These are phyloP conservation scores for Oryzias dopingdopingensis DNA, from an alignment of 2,797 vertebrate species.

Conservation along the genomic window DNA sequence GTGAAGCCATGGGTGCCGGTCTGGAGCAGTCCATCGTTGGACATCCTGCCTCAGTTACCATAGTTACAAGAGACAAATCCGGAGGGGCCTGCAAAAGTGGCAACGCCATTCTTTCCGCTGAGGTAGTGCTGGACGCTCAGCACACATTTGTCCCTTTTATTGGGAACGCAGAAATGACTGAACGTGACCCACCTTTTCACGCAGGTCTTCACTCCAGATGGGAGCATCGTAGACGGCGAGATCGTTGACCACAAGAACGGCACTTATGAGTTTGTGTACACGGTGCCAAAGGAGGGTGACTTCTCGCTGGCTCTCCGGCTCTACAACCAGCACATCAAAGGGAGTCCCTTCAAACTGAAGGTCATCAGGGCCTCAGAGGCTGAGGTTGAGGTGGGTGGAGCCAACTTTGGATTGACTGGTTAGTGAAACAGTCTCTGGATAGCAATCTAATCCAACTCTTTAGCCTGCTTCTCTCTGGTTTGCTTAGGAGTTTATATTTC, in stretches of 20 bases:
- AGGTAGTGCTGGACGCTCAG: conserved; percentile 49
- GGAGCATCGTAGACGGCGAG: conserved; percentile 92
- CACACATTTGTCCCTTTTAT: background rate
- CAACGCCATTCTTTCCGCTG: conserved; percentile 91
- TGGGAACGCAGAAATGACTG: background rate
- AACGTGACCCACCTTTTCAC: fast-evolving
- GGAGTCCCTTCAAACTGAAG: conserved; percentile 93
- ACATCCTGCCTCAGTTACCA: conserved; percentile 89
- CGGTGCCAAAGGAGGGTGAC: conserved; percentile 91
- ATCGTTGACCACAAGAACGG: conserved; percentile 97
- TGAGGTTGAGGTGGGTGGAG: conserved; percentile 46
- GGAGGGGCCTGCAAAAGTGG: conserved; percentile 94
- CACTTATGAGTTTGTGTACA: conserved; percentile 95
- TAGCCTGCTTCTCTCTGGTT: no score
- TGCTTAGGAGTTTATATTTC: no score
- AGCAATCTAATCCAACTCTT: no score
- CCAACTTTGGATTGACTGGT: no score
- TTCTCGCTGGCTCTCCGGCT: conserved; percentile 92
- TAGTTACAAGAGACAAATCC: conserved; percentile 95
- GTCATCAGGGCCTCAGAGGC: conserved; percentile 83
- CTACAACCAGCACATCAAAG: conserved; percentile 97
- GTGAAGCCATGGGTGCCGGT: conserved; percentile 90
- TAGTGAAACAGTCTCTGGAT: no score
- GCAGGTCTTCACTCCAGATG: conserved; percentile 90
- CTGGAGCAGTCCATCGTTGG: conserved; percentile 93